Evolutionary conservation across 2,888 invertebrate species (phyloP), one percentile per base, ranked within the genome.

Genomic region (Synanthedon andrenaeformis): DNA sequence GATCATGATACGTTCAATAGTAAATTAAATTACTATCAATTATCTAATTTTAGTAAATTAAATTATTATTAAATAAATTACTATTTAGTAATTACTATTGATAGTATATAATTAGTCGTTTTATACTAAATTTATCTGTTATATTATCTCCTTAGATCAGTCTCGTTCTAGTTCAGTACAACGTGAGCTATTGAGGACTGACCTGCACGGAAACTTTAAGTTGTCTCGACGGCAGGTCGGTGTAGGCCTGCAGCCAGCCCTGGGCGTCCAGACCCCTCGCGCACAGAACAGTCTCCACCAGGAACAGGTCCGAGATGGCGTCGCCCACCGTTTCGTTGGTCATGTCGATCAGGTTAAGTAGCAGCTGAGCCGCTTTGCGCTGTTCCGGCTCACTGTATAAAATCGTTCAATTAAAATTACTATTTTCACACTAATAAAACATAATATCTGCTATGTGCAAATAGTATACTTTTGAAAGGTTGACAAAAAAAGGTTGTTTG

Each of bases 261-360:
- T 82, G 76, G 1, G 93, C 89, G 64, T 91, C 89, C 93, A 95
- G 96, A 4, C 94, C 96, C 59, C 92, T 91, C 2, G 92, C 90
- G 63, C 93, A 91, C 23, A 99, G 89, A 52, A 98, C 93, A 0
- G 94, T 92, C 81, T 99, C 99, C 1, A 99, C 97, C 4, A 98
- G 78, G 55, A 99, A 88, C 90, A 99, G 90, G 72, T 99, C 99
- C 0, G 98, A 97, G 53, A 99, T 92, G 3, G 99, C 99, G 87
- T 99, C 99, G 0, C 99, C 99, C 0, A 99, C 96, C 0, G 95
- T 93, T 82, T 97, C 96, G 78, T 98, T 98, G 12, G 96, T 95
- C 66, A 98, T 89, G 75, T 96, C 93, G 57, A 96, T 93, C 53
- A 96, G 84, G 61, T 90, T 86, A 3, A 90, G 73, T 10, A 98